Evolutionary conservation across 2,888 invertebrate genomes (phyloP).

Genomic region (Zaprionus bogoriensis): DNA sequence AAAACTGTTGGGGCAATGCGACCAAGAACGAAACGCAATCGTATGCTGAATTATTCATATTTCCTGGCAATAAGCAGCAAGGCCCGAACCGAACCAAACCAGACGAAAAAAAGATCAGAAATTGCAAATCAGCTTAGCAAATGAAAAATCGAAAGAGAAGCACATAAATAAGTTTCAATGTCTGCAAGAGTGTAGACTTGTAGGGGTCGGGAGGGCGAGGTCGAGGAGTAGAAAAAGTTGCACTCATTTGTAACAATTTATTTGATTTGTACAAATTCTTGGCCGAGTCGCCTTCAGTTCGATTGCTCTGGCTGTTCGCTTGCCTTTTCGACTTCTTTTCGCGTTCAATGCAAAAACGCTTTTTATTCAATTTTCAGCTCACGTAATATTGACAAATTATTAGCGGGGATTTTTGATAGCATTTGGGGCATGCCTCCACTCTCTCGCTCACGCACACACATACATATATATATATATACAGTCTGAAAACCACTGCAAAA

Average conservation of each 20-base stretch:
- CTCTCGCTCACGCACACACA: background rate
- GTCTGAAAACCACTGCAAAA: background rate
- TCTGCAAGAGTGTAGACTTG: conserved; percentile 5
- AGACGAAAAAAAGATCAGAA: conserved; percentile 6
- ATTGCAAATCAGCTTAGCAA: conserved; percentile 70
- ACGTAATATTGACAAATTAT: conserved; percentile 82
- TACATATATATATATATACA: conserved; percentile 8
- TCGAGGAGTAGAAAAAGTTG: conserved; percentile 59
- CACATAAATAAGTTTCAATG: conserved; percentile 49
- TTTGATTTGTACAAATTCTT: conserved; percentile 62
- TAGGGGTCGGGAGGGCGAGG: too few relatives aligned
- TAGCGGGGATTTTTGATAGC: conserved; percentile 77
- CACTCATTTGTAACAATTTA: conserved; percentile 78
- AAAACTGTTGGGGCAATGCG: conserved; percentile 27
- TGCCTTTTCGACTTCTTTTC: conserved; percentile 10
- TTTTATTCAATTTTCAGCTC: conserved; percentile 80
- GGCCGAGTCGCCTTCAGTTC: background rate
- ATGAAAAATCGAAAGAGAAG: conserved; percentile 62
- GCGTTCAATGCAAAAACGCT: conserved; percentile 68
- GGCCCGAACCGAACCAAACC: conserved; percentile 28
- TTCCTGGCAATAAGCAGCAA: conserved; percentile 36
- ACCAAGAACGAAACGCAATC: conserved; percentile 49
- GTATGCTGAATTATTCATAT: conserved; percentile 71
- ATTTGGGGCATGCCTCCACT: conserved; percentile 28
- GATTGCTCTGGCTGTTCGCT: background rate